phyloP scores from a whole-genome alignment of 2,888 invertebrate species.

The Beris morrisii region DNA sequence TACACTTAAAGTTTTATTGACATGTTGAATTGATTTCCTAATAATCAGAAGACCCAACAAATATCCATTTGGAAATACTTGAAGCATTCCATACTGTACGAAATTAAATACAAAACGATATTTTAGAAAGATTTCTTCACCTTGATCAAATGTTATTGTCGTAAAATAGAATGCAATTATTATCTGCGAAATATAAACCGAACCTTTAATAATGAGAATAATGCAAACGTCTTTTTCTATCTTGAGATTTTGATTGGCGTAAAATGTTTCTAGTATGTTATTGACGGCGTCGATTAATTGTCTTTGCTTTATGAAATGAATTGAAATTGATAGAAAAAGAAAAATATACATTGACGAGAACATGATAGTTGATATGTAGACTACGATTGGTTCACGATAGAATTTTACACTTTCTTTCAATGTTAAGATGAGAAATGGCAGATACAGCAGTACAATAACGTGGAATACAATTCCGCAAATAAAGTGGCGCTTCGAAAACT shows the following conservation, averaged over 20 bases:
- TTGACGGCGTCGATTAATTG: background rate
- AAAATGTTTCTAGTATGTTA: background rate
- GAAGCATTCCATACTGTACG: constrained; percentile 7
- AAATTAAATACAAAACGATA: constrained; percentile 1
- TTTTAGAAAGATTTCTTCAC: background rate
- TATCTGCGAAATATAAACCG: background rate
- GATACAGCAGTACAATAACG: background rate
- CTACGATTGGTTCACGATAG: constrained; percentile 11
- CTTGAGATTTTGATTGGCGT: background rate
- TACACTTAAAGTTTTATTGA: background rate
- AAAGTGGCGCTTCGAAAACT: background rate
- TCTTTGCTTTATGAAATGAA: background rate
- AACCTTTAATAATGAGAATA: background rate
- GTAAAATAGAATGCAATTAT: constrained; percentile 6
- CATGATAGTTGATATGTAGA: background rate
- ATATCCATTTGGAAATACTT: constrained; percentile 1
- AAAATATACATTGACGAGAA: background rate
- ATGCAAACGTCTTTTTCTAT: background rate
- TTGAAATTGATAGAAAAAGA: background rate
- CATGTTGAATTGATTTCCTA: background rate
- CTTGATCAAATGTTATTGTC: background rate
- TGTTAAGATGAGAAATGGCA: constrained; percentile 6
- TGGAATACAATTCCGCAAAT: constrained; percentile 4
- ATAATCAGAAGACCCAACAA: background rate
- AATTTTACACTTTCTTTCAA: background rate